phyloP scores from a whole-genome alignment of 2,888 invertebrate genomes.

The Meliscaeva auricollis region DNA sequence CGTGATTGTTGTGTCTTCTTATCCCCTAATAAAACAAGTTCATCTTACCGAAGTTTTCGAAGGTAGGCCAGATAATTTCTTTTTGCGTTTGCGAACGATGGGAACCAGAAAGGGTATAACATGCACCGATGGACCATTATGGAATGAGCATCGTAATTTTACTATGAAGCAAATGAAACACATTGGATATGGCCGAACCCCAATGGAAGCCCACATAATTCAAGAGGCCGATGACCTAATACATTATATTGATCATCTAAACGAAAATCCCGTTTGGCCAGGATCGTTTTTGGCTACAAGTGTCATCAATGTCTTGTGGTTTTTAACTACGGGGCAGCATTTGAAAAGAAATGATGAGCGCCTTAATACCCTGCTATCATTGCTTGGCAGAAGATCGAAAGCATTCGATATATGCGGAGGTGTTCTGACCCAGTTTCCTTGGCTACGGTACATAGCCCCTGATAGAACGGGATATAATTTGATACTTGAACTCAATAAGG shows the following conservation, averaged over 20 bases:
- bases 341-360: conserved; percentile 84
- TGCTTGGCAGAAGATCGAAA: conserved; percentile 85
- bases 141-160: conserved; percentile 86
- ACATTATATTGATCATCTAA: conserved; percentile 78
- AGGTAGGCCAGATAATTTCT: conserved; percentile 88
- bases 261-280: conserved; percentile 80
- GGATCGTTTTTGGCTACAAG: conserved; percentile 85
- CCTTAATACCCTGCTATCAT: conserved; percentile 84
- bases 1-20: conserved; percentile 86
- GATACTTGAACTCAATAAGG: conserved; percentile 85
- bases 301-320: conserved; percentile 89
- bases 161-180: conserved; percentile 85
- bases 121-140: conserved; percentile 86
- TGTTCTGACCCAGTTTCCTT: conserved; percentile 86
- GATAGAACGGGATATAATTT: conserved; percentile 87
- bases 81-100: conserved; percentile 87
- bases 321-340: conserved; percentile 85
- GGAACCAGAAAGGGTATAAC: conserved; percentile 86
- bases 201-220: conserved; percentile 85
- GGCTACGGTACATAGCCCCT: conserved; percentile 87
- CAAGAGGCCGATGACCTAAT: conserved; percentile 85
- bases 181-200: conserved; percentile 86
- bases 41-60: conserved; percentile 86
- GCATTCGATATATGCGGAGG: conserved; percentile 87
- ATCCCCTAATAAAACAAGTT: conserved; percentile 85